phyloP scores from a whole-genome alignment of 2,888 invertebrate genomes.

The Lepidochitona cinerea region DNA sequence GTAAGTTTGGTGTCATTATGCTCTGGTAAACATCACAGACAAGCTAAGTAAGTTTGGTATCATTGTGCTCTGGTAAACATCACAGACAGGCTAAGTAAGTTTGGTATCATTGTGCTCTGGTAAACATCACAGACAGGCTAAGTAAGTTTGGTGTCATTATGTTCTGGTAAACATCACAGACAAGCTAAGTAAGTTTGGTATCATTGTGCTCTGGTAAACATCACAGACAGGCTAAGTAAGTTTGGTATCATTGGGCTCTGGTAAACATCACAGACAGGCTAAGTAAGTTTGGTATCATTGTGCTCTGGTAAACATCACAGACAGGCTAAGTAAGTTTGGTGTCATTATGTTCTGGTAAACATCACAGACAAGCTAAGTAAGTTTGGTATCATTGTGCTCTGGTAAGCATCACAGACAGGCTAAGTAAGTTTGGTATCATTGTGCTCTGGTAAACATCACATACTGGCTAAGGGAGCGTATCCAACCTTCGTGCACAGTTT shows the following conservation, averaged over 20 bases:
- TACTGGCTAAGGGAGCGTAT: constrained; percentile 76
- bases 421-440: background rate
- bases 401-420: no score
- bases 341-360: no score
- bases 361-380: background rate
- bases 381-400: no score
- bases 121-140: background rate
- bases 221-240: background rate
- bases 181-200: constrained; percentile 74
- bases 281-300: background rate
- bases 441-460: constrained; percentile 72
- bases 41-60: constrained; percentile 75
- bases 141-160: background rate
- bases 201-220: no score
- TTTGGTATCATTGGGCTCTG: no score
- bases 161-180: constrained; percentile 74
- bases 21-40: constrained; percentile 74
- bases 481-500: no score
- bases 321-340: constrained; percentile 75
- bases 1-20: background rate
- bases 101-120: no score
- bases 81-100: background rate
- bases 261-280: no score
- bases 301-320: constrained; percentile 73
- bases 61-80: no score